A percentile compares a stretch with the other conserved stretches of the same genome.
These are phyloP conservation scores for Dynastes maya DNA, from an alignment of 2,888 invertebrate genomes.

Conservation along the genomic window DNA sequence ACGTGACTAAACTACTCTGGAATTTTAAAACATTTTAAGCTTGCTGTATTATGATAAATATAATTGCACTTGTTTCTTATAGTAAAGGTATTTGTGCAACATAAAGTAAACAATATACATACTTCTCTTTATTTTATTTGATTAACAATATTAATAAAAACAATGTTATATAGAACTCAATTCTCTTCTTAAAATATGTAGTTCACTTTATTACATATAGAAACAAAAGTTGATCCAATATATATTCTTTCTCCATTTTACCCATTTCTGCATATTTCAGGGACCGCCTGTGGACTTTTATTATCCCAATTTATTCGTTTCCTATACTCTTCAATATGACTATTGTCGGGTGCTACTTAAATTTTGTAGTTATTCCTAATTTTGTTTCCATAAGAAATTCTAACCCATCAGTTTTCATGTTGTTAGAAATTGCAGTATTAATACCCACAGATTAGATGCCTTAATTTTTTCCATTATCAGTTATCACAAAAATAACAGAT, in stretches of 20 bases:
- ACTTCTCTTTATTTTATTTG: too few species aligned
- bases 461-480: not conserved
- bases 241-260: not conserved
- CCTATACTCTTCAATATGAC: too few species aligned
- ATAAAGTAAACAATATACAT: too few species aligned
- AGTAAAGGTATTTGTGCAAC: too few species aligned
- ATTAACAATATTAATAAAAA: too few species aligned
- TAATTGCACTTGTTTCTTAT: too few species aligned
- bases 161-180: not conserved
- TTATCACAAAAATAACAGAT: not conserved
- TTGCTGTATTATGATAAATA: too few species aligned
- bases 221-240: not conserved
- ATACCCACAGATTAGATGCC: not conserved
- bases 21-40: too few species aligned
- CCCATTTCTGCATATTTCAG: not conserved
- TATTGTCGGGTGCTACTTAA: conserved; percentile 5
- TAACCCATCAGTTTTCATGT: too few species aligned
- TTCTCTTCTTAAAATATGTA: conserved; percentile 39
- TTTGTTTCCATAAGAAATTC: not conserved
- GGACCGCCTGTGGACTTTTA: too few species aligned
- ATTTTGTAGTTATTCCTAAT: conserved; percentile 36
- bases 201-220: conserved; percentile 32
- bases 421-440: not conserved
- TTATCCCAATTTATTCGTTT: too few species aligned
- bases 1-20: too few species aligned